phyloP scores from a whole-genome alignment of 2,888 invertebrate genomes.

The Rhimphoctona megacephalus region DNA sequence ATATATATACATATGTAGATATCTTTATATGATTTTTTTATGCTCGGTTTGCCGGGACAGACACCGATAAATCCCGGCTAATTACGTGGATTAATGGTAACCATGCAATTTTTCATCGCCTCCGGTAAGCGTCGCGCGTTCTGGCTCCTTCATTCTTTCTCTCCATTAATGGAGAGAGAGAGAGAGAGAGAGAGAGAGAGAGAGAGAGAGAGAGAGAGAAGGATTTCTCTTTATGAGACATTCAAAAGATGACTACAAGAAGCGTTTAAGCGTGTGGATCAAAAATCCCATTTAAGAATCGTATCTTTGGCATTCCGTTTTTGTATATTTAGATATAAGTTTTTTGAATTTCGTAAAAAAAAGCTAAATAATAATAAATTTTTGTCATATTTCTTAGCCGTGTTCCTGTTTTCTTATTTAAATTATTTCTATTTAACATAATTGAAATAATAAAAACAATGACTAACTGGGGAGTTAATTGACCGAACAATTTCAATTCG shows the following conservation, averaged over 20 bases:
- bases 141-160: slow-evolving; percentile 29
- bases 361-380: neutral
- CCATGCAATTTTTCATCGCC: slow-evolving; percentile 75
- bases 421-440: no score
- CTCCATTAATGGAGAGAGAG: neutral
- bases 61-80: slow-evolving; percentile 82
- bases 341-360: no score
- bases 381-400: neutral
- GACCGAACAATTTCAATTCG: neutral
- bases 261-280: neutral
- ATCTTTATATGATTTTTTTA: slow-evolving; percentile 40
- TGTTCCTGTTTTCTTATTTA: neutral
- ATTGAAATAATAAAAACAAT: no score
- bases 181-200: neutral
- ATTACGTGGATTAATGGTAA: slow-evolving; percentile 82
- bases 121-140: slow-evolving; percentile 60
- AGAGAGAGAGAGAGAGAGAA: neutral
- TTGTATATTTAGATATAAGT: no score
- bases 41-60: slow-evolving; percentile 41
- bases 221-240: slow-evolving; percentile 13
- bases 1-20: neutral
- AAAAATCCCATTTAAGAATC: neutral
- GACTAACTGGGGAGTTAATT: no score
- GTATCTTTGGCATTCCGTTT: neutral
- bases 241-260: neutral